These are phyloP conservation scores for Xanthorhoe designata DNA, from an alignment of 2,888 invertebrate genomes.

Conservation along the genomic window DNA sequence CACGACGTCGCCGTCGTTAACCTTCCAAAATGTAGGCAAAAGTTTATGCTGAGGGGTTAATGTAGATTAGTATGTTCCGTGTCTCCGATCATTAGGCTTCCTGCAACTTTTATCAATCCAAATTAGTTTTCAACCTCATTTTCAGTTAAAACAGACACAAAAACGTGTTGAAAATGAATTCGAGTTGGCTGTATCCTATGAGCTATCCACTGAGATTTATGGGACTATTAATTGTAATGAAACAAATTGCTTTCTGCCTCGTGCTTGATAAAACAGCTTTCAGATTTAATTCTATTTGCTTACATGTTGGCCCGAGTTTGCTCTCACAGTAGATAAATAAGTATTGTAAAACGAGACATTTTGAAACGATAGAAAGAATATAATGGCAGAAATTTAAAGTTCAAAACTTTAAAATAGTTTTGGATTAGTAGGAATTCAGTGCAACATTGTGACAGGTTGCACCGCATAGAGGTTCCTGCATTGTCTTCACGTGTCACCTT, in stretches of 20 bases:
- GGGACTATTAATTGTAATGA: constrained; percentile 57
- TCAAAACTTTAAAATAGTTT: constrained; percentile 25
- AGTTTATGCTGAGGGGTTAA: constrained; percentile 48
- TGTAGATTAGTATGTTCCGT: constrained; percentile 61
- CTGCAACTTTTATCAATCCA: constrained; percentile 66
- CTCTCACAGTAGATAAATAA: not conserved
- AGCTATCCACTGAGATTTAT: constrained; percentile 60
- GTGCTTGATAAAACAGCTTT: constrained; percentile 25
- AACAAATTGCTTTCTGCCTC: constrained; percentile 56
- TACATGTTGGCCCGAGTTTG: constrained; percentile 5
- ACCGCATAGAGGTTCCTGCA: constrained; percentile 33
- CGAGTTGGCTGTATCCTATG: constrained; percentile 43
- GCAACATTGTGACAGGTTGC: constrained; percentile 44
- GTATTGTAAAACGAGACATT: constrained; percentile 1
- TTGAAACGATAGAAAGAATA: constrained; percentile 13
- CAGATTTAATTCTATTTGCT: constrained; percentile 22
- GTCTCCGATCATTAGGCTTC: constrained; percentile 60
- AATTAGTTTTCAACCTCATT: constrained; percentile 56
- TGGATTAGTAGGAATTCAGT: constrained; percentile 30
- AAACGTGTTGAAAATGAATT: constrained; percentile 54
- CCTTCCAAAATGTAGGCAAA: constrained; percentile 50
- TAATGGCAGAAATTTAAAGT: constrained; percentile 7
- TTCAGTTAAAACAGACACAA: constrained; percentile 55
- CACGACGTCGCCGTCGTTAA: constrained; percentile 44
- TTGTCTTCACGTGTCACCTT: constrained; percentile 38